Percentiles rank a stretch among this genome's conserved stretches.
Evolutionary conservation across 2,113 vertebrate genomes (phyloP).

Genomic region (Arenaria interpres): DNA sequence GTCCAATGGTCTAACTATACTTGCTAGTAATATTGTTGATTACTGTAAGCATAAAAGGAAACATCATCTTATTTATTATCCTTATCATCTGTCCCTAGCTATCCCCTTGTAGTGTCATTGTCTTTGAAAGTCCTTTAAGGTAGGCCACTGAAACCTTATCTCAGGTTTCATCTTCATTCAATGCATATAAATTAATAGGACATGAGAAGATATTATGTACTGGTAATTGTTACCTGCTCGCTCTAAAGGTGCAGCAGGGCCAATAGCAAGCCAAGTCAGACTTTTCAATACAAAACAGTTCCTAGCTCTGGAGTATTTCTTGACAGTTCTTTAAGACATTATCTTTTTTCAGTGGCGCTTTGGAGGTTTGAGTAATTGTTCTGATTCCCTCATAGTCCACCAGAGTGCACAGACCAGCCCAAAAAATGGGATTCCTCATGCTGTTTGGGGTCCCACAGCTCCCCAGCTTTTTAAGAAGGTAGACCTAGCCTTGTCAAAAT

Average conservation of each 20-base stretch:
- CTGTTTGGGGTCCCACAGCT: background rate
- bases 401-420: background rate
- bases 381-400: background rate
- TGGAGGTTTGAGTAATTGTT: background rate
- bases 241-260: background rate
- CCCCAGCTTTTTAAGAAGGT: background rate
- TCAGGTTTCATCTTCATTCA: background rate
- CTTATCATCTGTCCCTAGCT: background rate
- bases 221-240: background rate
- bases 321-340: background rate
- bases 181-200: background rate
- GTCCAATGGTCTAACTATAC: background rate
- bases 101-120: background rate
- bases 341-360: background rate
- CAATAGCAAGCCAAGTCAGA: background rate
- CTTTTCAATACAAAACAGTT: background rate
- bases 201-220: background rate
- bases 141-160: background rate
- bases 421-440: background rate
- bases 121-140: background rate
- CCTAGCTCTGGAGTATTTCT: background rate
- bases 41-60: background rate
- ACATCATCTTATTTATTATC: background rate
- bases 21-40: background rate
- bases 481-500: background rate